Evolutionary conservation across 1,140 invertebrate genomes (phyloP), one percentile per base, ranked within the genome.

Genomic region (Drosophila watanabei): DNA sequence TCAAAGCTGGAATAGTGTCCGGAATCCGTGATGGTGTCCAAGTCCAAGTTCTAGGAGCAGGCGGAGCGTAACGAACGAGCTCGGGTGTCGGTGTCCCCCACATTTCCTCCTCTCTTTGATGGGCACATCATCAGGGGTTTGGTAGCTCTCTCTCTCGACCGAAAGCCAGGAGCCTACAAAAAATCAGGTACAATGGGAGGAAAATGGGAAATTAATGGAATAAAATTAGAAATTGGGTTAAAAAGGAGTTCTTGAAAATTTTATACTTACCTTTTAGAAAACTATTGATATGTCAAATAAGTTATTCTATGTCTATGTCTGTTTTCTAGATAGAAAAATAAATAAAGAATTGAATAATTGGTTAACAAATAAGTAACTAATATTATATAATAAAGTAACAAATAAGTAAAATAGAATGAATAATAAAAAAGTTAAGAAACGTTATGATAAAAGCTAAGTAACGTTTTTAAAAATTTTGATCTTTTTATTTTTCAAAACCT

Each of bases 31-130:
- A 24, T 37, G 54, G 14, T 37, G 18, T 24, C 18, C n/a, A 33
- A n/a, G 16, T 49, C 46, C 48, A 51, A 70, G 20, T 39, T 28
- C 43, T 2, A 37, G 60, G 10, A 11, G 41, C 24, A 32, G 52
- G 48, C 48, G 30, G 46, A 75, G 77, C 77, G 70, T 75, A 75
- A 64, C 76, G 68, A 79, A 80, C 70, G 70, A 75, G 76, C 58
- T 68, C 62, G 76, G 58, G 68, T 75, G 69, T 79, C 75, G 60
- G 54, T 59, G 35, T 62, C n/a, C 46, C 30, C 49, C 59, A 41
- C n/a, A 48, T 63, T 39, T 65, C 62, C 41, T 66, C 7, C 46
- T 58, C 35, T 41, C 54, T 46, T 60, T 71, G 63, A 81, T 81
- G 71, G 77, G 45, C 61, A 45, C 68, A 54, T 80, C 70, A 66